These are phyloP conservation scores for Stegostoma tigrinum DNA, from an alignment of 2,113 vertebrate genomes.

Conservation along the genomic window DNA sequence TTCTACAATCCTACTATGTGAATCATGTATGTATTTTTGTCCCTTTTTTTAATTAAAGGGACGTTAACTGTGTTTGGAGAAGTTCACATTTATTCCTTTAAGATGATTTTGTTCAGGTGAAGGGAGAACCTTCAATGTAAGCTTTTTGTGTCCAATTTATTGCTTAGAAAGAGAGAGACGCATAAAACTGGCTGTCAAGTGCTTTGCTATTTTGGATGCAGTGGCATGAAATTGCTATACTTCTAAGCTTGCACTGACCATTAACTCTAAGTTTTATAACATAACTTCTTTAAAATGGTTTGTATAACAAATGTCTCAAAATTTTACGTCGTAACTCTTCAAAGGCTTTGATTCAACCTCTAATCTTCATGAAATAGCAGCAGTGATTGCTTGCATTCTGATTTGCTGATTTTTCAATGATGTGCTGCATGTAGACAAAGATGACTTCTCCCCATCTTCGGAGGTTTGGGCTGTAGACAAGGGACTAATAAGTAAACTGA, in stretches of 20 bases:
- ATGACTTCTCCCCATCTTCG: slow-evolving; percentile 74
- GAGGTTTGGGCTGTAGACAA: slow-evolving; percentile 80
- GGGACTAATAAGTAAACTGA: slow-evolving; percentile 76
- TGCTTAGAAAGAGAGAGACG: neutral
- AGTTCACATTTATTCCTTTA: neutral
- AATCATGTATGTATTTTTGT: neutral
- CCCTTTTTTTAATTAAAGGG: neutral
- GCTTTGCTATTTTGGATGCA: neutral
- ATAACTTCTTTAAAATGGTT: neutral
- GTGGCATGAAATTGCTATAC: neutral
- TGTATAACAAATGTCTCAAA: neutral
- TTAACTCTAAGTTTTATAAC: neutral
- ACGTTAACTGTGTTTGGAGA: neutral
- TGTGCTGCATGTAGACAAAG: slow-evolving; percentile 78
- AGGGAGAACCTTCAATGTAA: neutral
- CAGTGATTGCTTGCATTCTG: slow-evolving; percentile 61
- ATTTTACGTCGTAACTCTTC: neutral
- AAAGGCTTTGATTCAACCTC: slow-evolving; percentile 20
- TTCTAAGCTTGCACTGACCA: neutral
- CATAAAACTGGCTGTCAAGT: neutral
- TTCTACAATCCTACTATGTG: neutral
- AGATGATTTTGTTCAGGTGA: neutral
- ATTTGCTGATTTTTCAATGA: slow-evolving; percentile 70
- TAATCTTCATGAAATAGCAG: slow-evolving; percentile 21
- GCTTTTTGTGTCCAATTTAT: slow-evolving; percentile 13